Evolutionary conservation across 2,888 invertebrate genomes (phyloP).

Genomic region (Drosophila nigricruria): DNA sequence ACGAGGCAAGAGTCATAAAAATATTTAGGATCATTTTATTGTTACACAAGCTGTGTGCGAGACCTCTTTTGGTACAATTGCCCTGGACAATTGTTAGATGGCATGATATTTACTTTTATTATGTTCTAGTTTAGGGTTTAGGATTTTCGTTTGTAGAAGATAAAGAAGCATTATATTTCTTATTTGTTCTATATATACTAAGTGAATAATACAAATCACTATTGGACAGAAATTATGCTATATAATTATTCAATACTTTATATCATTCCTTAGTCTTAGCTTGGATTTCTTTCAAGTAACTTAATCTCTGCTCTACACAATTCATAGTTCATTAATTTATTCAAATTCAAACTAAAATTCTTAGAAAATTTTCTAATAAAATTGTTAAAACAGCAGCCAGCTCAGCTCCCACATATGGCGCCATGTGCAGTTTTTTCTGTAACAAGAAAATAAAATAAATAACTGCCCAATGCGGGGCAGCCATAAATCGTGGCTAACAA

Average conservation of each 20-base stretch:
- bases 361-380: neutral
- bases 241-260: too few species aligned
- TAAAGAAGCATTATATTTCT: neutral
- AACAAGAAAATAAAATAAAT: slow-evolving; percentile 28
- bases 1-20: slow-evolving; percentile 31
- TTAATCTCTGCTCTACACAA: too few species aligned
- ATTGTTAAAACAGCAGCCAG: too few species aligned
- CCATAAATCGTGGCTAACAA: slow-evolving; percentile 51
- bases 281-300: too few species aligned
- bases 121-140: neutral
- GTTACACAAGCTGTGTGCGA: slow-evolving; percentile 18
- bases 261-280: too few species aligned
- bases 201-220: too few species aligned
- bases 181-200: neutral
- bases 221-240: neutral
- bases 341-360: neutral
- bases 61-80: neutral
- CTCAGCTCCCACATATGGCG: neutral
- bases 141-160: neutral
- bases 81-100: neutral
- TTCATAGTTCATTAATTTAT: neutral
- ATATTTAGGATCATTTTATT: slow-evolving; percentile 11
- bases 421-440: slow-evolving; percentile 13
- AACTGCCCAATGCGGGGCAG: slow-evolving; percentile 27
- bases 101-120: neutral